Conservation (phyloP, 1,140 invertebrate genomes). For the Hermetia illucens region DNA sequence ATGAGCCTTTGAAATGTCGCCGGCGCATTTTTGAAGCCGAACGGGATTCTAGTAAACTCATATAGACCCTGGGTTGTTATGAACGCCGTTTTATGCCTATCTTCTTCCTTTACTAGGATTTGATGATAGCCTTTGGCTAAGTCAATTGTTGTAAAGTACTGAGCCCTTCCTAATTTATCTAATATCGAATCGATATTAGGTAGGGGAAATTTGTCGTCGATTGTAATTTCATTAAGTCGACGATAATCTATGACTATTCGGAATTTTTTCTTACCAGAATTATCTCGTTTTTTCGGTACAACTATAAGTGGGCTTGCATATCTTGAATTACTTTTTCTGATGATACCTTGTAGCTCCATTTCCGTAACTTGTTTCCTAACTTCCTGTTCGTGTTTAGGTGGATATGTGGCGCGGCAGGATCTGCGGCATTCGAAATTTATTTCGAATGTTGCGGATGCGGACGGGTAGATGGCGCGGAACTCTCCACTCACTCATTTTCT, state of each 20-base stretch:
- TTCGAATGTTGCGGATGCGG: no score
- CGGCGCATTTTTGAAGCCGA: slow-evolving; percentile 25
- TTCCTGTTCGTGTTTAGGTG: slow-evolving; percentile 18
- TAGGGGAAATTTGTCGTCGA: not conserved
- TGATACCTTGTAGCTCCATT: slow-evolving; percentile 11
- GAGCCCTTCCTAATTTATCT: not conserved
- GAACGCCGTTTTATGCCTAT: slow-evolving; percentile 1
- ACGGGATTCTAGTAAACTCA: slow-evolving; percentile 15
- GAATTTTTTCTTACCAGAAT: slow-evolving; percentile 7
- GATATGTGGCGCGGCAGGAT: no score
- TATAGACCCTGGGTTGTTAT: not conserved
- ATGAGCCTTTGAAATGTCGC: no score
- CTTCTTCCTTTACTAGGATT: not conserved
- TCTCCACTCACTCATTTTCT: no score
- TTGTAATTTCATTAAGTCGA: slow-evolving; percentile 9
- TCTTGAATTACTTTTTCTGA: slow-evolving; percentile 1
- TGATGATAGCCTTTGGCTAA: slow-evolving; percentile 30
- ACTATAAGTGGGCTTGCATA: slow-evolving; percentile 6
- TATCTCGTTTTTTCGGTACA: slow-evolving; percentile 11
- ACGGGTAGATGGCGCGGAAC: no score
- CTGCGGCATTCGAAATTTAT: no score
- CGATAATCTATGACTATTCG: slow-evolving; percentile 19
- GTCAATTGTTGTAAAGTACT: slow-evolving; percentile 2
- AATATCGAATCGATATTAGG: slow-evolving; percentile 1
- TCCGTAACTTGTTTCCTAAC: slow-evolving; percentile 16